Evolutionary conservation across 2,797 vertebrate genomes (phyloP), one percentile per base, ranked within the genome.

Genomic region (Scolopax bukidnonensis): DNA sequence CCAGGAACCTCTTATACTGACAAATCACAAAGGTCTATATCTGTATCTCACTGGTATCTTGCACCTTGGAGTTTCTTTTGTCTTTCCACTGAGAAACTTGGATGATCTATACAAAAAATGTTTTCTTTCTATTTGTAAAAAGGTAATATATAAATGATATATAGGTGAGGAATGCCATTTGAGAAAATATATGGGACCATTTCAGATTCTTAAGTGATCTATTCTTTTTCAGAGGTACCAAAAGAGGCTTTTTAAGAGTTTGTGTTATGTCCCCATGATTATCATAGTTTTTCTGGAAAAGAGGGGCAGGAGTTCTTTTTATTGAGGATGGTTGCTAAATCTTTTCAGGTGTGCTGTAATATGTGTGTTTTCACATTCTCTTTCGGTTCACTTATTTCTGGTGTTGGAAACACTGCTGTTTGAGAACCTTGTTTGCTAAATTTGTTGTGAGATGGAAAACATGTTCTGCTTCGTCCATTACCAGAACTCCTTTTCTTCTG

Each of bases 401-500:
- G 28, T 92, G 53, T 75, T 81, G 43, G 38, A 79, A 90, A 59
- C n/a, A 59, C 57, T 59, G 59, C 50, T 78, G 47, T 60, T 78
- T 78, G 57, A 84, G 59, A 93, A 67, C 23, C 6, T 53, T 68
- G 33, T 87, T 77, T 89, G 33, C 50, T 85, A 67, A 54, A 53
- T 94, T 78, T 92, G 38, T 73, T 33, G 48, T 73, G 82, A 83
- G 50, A n/a, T 81, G 61, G 82, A 85, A 83, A 77, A 87, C 38
- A 56, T 68, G 21, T 80, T 77, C 64, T 92, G 60, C 68, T 75
- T 95, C 3, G 30, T 93, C 74, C 87, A 86, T 92, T 94, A 90
- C 59, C 79, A 86, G 77, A 90, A 32, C 21, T 76, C 54, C 75
- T 5, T 12, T 73, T 80, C 87, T 93, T 67, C 76, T 93, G 47